A percentile compares a stretch with the other conserved stretches of the same genome.
Conservation (phyloP, 1,140 invertebrate species). For the Saccostrea cuccullata region DNA sequence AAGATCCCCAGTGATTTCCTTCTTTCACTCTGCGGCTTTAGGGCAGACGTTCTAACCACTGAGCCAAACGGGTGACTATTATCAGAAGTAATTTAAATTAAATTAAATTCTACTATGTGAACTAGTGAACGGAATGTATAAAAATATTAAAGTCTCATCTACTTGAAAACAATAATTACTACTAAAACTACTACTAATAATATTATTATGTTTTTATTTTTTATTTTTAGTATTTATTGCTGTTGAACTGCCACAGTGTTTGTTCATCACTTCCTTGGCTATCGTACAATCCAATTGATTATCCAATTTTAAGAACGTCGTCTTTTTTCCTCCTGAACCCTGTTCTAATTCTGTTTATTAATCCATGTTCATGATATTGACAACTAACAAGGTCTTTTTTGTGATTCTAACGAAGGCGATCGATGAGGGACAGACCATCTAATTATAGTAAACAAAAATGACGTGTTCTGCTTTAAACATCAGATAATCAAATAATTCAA, state of each 20-base stretch:
- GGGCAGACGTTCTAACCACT: too few relatives aligned
- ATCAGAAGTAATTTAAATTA: too few relatives aligned
- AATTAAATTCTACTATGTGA: too few relatives aligned
- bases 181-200: not conserved
- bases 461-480: constrained; percentile 22
- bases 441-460: constrained; percentile 31
- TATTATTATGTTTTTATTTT: too few relatives aligned
- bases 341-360: constrained; percentile 15
- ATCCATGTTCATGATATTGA: not conserved
- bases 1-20: too few relatives aligned
- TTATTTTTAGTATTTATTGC: not conserved
- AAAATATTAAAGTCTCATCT: too few relatives aligned
- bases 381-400: constrained; percentile 28
- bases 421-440: not conserved
- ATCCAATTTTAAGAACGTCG: not conserved
- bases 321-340: not conserved
- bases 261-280: too few relatives aligned
- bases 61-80: too few relatives aligned
- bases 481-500: constrained; percentile 29
- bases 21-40: too few relatives aligned
- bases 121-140: too few relatives aligned
- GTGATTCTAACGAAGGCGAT: constrained; percentile 20
- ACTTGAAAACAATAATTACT: not conserved
- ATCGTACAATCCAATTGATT: constrained; percentile 15
- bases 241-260: too few relatives aligned